These are phyloP conservation scores for Coranthus polyacanthus DNA, from an alignment of 2,797 vertebrate species.

Conservation along the genomic window DNA sequence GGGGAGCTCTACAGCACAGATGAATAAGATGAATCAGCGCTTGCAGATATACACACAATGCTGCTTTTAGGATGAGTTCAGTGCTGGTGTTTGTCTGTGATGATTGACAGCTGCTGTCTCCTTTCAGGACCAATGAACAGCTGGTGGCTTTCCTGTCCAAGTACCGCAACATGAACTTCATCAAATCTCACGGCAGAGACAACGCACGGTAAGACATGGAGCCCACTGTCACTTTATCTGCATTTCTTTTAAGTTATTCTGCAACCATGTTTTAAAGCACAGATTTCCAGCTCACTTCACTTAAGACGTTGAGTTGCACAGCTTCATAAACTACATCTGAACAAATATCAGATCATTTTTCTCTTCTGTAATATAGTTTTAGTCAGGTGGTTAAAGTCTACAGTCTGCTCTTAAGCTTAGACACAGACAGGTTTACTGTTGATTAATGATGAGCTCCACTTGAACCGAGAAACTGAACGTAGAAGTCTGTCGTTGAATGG, in stretches of 20 bases:
- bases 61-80: too few relatives aligned
- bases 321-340: neutral
- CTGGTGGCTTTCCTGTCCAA: constrained; percentile 94
- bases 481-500: neutral
- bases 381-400: neutral
- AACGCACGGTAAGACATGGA: constrained; percentile 90
- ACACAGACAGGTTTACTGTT: neutral
- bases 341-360: neutral
- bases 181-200: constrained; percentile 97
- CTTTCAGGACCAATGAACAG: constrained; percentile 93
- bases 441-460: neutral
- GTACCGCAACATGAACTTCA: constrained; percentile 94
- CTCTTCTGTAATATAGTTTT: neutral
- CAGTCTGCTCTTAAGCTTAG: neutral
- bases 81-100: too few relatives aligned
- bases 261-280: too few relatives aligned
- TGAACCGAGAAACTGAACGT: neutral
- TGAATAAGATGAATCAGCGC: too few relatives aligned
- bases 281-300: neutral
- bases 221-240: neutral
- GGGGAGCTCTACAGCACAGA: too few relatives aligned
- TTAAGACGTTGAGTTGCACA: neutral
- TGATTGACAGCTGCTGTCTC: constrained; percentile 50
- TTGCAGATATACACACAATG: too few relatives aligned
- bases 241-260: too few relatives aligned